These are phyloP conservation scores for Notoglanidium macrostoma DNA, from an alignment of 2,797 vertebrate genomes.

Conservation along the genomic window DNA sequence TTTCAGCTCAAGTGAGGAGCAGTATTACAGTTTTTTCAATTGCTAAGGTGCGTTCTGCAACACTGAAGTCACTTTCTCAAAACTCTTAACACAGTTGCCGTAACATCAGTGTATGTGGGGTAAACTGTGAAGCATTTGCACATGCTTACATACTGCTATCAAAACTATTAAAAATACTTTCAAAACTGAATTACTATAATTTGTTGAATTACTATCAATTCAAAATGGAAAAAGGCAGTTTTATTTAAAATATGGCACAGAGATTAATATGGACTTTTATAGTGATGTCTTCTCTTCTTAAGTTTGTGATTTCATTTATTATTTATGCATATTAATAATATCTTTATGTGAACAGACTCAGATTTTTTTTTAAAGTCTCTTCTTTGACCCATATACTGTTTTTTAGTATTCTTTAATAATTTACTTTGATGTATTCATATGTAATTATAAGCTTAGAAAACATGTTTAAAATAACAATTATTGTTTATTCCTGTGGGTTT, in stretches of 20 bases:
- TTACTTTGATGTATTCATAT: neutral
- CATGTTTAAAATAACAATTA: neutral
- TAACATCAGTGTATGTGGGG: no score
- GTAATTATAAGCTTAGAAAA: neutral
- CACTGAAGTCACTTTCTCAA: no score
- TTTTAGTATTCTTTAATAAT: neutral
- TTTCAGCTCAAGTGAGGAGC: neutral
- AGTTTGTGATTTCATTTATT: neutral
- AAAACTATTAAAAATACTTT: no score
- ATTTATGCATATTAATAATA: neutral
- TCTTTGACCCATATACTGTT: neutral
- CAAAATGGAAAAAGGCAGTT: neutral
- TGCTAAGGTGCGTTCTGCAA: no score
- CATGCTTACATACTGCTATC: no score
- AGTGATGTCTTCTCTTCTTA: neutral
- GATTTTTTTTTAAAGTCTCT: neutral
- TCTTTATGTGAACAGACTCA: neutral
- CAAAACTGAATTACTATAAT: no score
- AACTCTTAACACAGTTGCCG: no score
- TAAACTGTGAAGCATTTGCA: no score
- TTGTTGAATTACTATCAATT: neutral
- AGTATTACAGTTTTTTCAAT: neutral
- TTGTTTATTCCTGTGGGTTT: neutral
- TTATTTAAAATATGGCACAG: neutral
- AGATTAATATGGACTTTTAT: neutral